phyloP scores from a whole-genome alignment of 2,888 invertebrate species.

The Erannis defoliaria region DNA sequence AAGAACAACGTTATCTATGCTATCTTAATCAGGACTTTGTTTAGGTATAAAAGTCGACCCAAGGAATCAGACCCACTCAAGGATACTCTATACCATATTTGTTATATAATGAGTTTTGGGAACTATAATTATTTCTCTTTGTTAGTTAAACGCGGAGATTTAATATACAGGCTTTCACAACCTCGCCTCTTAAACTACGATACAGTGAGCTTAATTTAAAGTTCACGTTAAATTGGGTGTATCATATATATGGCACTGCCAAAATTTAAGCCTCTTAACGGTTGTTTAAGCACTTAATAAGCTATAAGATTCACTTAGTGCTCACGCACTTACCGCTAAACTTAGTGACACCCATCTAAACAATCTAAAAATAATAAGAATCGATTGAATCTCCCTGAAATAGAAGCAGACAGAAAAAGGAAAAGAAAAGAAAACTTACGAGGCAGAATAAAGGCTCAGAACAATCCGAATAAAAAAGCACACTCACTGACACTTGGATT shows the following conservation, averaged over 20 bases:
- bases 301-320: background rate
- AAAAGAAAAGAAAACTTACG: constrained; percentile 26
- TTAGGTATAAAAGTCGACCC: too few species aligned
- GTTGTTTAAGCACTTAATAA: constrained; percentile 1
- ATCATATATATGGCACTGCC: background rate
- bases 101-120: too few species aligned
- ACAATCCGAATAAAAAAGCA: constrained; percentile 38
- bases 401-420: background rate
- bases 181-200: background rate
- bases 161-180: background rate
- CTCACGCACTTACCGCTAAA: background rate
- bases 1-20: too few species aligned
- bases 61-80: too few species aligned
- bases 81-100: too few species aligned
- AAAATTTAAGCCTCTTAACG: constrained; percentile 12
- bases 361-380: constrained; percentile 24
- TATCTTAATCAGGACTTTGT: too few species aligned
- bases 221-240: constrained; percentile 1
- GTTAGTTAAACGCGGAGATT: background rate
- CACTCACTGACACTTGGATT: constrained; percentile 39
- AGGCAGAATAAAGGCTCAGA: constrained; percentile 21
- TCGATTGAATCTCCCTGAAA: constrained; percentile 9
- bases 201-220: background rate
- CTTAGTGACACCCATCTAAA: background rate
- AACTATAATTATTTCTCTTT: too few species aligned